These are phyloP conservation scores for Dermochelys coriacea DNA, from an alignment of 2,797 vertebrate species.

Conservation along the genomic window DNA sequence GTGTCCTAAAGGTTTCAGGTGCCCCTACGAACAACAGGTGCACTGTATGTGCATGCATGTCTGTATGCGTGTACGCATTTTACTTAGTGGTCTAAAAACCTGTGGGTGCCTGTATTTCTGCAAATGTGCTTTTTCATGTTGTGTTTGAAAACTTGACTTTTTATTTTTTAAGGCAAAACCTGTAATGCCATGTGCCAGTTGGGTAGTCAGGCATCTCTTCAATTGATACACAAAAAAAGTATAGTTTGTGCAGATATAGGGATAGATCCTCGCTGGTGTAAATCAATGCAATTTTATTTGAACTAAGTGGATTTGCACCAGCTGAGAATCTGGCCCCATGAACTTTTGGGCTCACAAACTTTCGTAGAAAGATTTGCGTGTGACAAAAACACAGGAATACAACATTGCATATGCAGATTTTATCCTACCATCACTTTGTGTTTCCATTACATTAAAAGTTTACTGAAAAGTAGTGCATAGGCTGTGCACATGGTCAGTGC, in stretches of 20 bases:
- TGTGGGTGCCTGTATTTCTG: neutral
- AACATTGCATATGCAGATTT: neutral
- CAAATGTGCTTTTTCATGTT: neutral
- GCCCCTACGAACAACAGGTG: neutral
- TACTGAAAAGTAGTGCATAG: no score
- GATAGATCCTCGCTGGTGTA: slow-evolving; percentile 41
- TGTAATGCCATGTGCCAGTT: neutral
- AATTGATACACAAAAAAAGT: neutral
- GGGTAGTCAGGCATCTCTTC: neutral
- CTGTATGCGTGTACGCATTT: neutral
- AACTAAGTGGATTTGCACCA: slow-evolving; percentile 54
- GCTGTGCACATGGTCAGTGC: neutral
- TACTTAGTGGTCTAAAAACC: neutral
- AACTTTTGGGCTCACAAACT: slow-evolving; percentile 29
- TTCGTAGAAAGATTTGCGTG: slow-evolving; percentile 52
- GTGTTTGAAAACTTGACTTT: slow-evolving; percentile 27
- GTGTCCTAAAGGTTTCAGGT: neutral
- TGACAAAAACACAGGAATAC: neutral
- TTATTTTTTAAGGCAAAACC: slow-evolving; percentile 40
- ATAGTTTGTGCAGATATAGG: slow-evolving; percentile 17
- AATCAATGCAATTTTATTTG: slow-evolving; percentile 62
- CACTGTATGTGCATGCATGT: neutral
- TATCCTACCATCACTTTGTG: neutral
- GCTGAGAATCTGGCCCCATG: slow-evolving; percentile 45
- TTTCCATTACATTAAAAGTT: neutral